Percentiles rank a stretch among this genome's conserved stretches.
These are phyloP conservation scores for Chanos chanos DNA, from an alignment of 2,797 vertebrate genomes.

Conservation along the genomic window DNA sequence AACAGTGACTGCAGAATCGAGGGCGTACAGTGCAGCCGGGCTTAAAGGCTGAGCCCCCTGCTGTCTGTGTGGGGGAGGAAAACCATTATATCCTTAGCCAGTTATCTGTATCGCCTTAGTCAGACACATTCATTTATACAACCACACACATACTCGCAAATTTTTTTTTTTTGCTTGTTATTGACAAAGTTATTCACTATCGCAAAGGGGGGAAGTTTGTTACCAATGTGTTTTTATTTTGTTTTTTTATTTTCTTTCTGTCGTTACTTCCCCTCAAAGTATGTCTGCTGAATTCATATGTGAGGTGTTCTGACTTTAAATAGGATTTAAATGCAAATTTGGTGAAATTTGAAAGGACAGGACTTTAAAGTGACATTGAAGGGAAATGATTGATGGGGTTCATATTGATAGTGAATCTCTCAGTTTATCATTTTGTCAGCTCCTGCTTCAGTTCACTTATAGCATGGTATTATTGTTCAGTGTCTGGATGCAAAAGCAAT, in stretches of 20 bases:
- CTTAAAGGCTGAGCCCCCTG: conserved; percentile 46
- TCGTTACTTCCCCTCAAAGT: background rate
- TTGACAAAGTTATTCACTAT: conserved; percentile 25
- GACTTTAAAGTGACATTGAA: conserved; percentile 9
- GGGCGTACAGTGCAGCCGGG: conserved; percentile 28
- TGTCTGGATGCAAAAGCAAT: too few species aligned
- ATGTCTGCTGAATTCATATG: background rate
- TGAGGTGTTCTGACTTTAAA: background rate
- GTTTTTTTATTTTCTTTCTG: too few species aligned
- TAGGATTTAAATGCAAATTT: conserved; percentile 34
- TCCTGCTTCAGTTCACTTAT: background rate
- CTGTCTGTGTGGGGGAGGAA: conserved; percentile 72
- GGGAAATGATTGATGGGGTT: conserved; percentile 16
- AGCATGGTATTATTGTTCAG: too few species aligned
- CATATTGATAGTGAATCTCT: conserved; percentile 1
- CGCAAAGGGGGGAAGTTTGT: conserved; percentile 40
- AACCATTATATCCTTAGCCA: conserved; percentile 59
- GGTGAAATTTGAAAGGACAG: conserved; percentile 27
- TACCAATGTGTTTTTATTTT: background rate
- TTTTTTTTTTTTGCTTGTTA: conserved; percentile 24
- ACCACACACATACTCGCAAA: conserved; percentile 42
- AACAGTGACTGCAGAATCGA: conserved; percentile 50
- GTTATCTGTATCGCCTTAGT: conserved; percentile 50
- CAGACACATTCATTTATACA: conserved; percentile 34
- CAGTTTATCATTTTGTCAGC: conserved; percentile 4